These are phyloP conservation scores for Papilio xuthus DNA, from an alignment of 1,140 invertebrate species.

Conservation along the genomic window DNA sequence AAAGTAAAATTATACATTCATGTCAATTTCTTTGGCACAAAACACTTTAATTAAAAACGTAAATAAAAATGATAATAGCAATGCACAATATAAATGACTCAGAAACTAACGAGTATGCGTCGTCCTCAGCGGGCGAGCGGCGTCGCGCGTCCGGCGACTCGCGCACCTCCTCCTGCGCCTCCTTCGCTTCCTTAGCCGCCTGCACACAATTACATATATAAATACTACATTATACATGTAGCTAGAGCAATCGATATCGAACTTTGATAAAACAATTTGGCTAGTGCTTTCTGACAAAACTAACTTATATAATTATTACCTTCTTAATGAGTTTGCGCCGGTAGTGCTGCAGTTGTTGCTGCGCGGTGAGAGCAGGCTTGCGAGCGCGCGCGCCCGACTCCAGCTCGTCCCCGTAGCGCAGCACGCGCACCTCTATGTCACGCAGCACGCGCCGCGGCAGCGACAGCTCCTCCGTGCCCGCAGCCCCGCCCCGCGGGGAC, in stretches of 20 bases:
- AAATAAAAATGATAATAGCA: neutral
- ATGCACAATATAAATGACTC: neutral
- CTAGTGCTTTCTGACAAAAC: no score
- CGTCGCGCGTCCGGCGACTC: constrained; percentile 49
- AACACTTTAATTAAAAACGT: no score
- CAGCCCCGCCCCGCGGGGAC: constrained; percentile 67
- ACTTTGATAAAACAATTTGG: no score
- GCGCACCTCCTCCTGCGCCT: constrained; percentile 47
- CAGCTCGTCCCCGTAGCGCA: constrained; percentile 98
- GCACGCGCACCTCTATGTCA: constrained; percentile 96
- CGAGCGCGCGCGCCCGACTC: constrained; percentile 91
- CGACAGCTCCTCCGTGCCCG: constrained; percentile 85
- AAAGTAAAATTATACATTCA: neutral
- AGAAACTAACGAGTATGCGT: constrained; percentile 56
- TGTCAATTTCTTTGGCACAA: neutral
- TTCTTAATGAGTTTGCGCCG: constrained; percentile 94
- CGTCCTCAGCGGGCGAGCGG: constrained; percentile 61
- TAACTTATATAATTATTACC: constrained; percentile 69
- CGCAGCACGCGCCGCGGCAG: constrained; percentile 91
- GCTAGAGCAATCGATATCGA: no score
- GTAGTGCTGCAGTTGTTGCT: constrained; percentile 95
- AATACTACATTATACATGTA: no score
- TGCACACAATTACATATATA: constrained; percentile 33
- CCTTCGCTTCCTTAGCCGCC: constrained; percentile 62
- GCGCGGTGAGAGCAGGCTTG: constrained; percentile 89